Evolutionary conservation across 2,888 invertebrate species (phyloP).

Genomic region (Lasioglossum morio): DNA sequence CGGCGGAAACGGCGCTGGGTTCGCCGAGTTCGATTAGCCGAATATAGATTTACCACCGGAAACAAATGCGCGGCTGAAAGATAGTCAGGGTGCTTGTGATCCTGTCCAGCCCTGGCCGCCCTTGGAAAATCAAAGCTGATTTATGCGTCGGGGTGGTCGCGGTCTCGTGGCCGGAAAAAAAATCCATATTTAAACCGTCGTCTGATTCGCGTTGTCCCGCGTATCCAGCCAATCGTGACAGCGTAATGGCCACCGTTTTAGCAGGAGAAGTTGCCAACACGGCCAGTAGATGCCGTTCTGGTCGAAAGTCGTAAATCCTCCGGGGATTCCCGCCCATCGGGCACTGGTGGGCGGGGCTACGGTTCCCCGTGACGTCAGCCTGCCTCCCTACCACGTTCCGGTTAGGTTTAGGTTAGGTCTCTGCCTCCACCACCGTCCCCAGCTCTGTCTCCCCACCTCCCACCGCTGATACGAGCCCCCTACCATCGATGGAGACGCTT

Average conservation of each 20-base stretch:
- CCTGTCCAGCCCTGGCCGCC: slow-evolving; percentile 10
- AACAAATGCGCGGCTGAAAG: slow-evolving; percentile 67
- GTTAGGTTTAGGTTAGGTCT: slow-evolving; percentile 9
- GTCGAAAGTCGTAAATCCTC: slow-evolving; percentile 82
- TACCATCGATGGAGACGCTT: slow-evolving; percentile 25
- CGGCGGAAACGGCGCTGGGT: slow-evolving; percentile 26
- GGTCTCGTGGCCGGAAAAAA: slow-evolving; percentile 57
- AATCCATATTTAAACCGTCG: slow-evolving; percentile 78
- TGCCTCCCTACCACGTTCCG: slow-evolving; percentile 66
- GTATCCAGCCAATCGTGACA: slow-evolving; percentile 86
- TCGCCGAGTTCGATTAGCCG: slow-evolving; percentile 77
- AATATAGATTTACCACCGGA: slow-evolving; percentile 82
- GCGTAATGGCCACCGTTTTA: slow-evolving; percentile 87
- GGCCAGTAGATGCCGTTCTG: slow-evolving; percentile 86
- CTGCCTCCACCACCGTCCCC: neutral
- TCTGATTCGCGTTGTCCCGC: slow-evolving; percentile 82
- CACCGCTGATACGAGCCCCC: slow-evolving; percentile 24
- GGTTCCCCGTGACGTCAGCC: slow-evolving; percentile 83
- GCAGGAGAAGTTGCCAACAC: slow-evolving; percentile 78
- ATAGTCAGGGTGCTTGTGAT: neutral
- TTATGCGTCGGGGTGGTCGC: slow-evolving; percentile 52
- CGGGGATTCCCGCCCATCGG: slow-evolving; percentile 87
- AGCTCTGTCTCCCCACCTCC: slow-evolving; percentile 12
- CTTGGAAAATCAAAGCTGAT: slow-evolving; percentile 67
- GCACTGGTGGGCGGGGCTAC: slow-evolving; percentile 86